Evolutionary conservation across 2,888 invertebrate species (phyloP), one percentile per base, ranked within the genome.

Genomic region (Drosophila gaucha): DNA sequence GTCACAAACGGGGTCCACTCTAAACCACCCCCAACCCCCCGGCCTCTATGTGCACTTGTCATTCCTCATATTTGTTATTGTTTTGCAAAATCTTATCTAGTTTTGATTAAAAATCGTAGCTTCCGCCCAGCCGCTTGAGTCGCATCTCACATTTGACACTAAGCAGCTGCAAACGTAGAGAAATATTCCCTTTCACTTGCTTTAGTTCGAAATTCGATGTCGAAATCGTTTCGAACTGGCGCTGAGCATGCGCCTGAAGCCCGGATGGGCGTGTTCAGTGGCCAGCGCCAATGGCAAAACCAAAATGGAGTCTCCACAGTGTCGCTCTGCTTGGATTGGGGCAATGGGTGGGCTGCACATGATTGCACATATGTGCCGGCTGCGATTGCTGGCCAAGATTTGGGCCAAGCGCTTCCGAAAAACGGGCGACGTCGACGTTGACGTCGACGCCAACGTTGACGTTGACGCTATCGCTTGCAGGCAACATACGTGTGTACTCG

Each of bases 401-500:
- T 67, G 60, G 33, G 35, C 59, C 49, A 20, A 35, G 20, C 50
- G 46, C 43, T 63, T 51, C 39, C 60, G 51, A 55, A 76, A 69
- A 60, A 59, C 39, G 44, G 55, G 39, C 41, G 14, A 24, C 74
- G 62, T 2, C 54, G 44, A n/a, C 47, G n/a, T 1, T 36, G 28
- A 63, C 70, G 74, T 50, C 73, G 67, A 52, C 65, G 57, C 38
- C 46, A 59, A 38, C 52, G 54, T n/a, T 22, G 38, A 59, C 62
- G 78, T 64, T 59, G 88, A 80, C 89, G 89, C 89, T 90, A 90
- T 90, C 90, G 90, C 89, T 88, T 89, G 89, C 89, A 89, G 89
- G 89, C 90, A 90, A 89, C 90, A 90, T 90, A 89, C 88, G 89
- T 90, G 88, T 79, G 89, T 90, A 87, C 86, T 90, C 90, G 88